A percentile compares a stretch with the other conserved stretches of the same genome.
Conservation (phyloP, 2,797 vertebrate species). For the Borostomias antarcticus region DNA sequence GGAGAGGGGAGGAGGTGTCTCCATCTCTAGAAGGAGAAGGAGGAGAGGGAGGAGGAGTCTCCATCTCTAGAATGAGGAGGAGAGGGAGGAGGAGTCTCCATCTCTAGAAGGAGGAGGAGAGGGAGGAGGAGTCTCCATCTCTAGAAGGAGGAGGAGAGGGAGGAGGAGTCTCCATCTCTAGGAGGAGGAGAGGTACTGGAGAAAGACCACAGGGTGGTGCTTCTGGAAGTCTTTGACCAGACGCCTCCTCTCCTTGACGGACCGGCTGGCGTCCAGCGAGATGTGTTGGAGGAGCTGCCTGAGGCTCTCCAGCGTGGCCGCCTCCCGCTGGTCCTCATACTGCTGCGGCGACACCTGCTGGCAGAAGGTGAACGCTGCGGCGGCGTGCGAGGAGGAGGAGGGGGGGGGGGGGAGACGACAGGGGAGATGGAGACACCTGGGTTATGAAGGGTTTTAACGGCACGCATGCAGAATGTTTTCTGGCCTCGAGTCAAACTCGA, state of each 20-base stretch:
- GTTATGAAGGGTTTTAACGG: not conserved
- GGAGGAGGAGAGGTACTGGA: slow-evolving; percentile 67
- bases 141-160: too few species aligned
- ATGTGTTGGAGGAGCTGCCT: slow-evolving; percentile 76
- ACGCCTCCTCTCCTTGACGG: slow-evolving; percentile 77
- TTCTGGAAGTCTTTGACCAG: slow-evolving; percentile 84
- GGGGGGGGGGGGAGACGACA: not conserved
- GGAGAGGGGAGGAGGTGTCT: too few species aligned
- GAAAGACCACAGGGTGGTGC: slow-evolving; percentile 79
- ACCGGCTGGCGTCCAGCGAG: slow-evolving; percentile 57
- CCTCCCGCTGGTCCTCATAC: slow-evolving; percentile 79
- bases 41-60: too few species aligned
- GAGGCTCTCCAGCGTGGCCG: slow-evolving; percentile 72
- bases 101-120: slow-evolving; percentile 34
- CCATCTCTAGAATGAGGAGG: slow-evolving; percentile 62
- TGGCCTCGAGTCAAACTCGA: too few species aligned
- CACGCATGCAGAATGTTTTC: too few species aligned
- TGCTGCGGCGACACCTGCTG: slow-evolving; percentile 76
- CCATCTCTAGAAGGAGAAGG: too few species aligned
- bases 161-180: not conserved
- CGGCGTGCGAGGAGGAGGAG: slow-evolving; percentile 34
- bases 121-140: too few species aligned
- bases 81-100: slow-evolving; percentile 47
- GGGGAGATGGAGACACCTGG: not conserved
- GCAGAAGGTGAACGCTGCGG: slow-evolving; percentile 85